Percentiles rank a stretch among this genome's conserved stretches.
phyloP scores from a whole-genome alignment of 2,797 vertebrate species.

The Sciaenops ocellatus region DNA sequence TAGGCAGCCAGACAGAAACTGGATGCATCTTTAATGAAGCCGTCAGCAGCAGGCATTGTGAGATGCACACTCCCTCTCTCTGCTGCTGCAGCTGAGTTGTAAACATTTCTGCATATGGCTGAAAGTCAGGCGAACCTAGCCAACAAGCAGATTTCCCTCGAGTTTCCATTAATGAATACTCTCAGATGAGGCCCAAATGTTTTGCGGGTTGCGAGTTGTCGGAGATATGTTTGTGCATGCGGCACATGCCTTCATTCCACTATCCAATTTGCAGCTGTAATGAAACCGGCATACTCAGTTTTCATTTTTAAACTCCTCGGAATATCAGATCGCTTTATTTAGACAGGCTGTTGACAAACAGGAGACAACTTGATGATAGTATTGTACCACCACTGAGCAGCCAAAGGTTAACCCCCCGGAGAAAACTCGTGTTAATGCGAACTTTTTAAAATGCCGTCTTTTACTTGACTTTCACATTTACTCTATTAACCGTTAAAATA shows the following conservation, averaged over 20 bases:
- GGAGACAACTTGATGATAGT: background rate
- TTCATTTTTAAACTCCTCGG: conserved; percentile 25
- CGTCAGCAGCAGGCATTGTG: conserved; percentile 34
- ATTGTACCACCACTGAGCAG: background rate
- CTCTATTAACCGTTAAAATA: conserved; percentile 41
- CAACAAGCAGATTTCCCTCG: conserved; percentile 63
- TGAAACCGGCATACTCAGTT: conserved; percentile 25
- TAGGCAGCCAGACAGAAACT: conserved; percentile 46
- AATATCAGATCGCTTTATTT: conserved; percentile 37
- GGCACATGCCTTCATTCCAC: conserved; percentile 34
- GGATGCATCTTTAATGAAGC: conserved; percentile 59
- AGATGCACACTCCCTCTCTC: background rate
- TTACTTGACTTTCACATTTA: conserved; percentile 49
- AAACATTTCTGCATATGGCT: conserved; percentile 48
- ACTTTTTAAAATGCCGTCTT: conserved; percentile 7
- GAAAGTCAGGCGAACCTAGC: conserved; percentile 31
- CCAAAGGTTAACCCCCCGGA: background rate
- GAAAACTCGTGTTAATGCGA: conserved; percentile 8
- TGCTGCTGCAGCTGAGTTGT: background rate
- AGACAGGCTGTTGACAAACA: conserved; percentile 19
- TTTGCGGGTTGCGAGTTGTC: conserved; percentile 1
- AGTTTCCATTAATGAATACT: conserved; percentile 57
- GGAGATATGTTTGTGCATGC: conserved; percentile 26
- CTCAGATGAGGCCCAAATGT: conserved; percentile 49
- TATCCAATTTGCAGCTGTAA: conserved; percentile 57